Percentiles rank a stretch among this genome's conserved stretches.
phyloP scores from a whole-genome alignment of 2,888 invertebrate genomes.

The Drosophila crucigera region DNA sequence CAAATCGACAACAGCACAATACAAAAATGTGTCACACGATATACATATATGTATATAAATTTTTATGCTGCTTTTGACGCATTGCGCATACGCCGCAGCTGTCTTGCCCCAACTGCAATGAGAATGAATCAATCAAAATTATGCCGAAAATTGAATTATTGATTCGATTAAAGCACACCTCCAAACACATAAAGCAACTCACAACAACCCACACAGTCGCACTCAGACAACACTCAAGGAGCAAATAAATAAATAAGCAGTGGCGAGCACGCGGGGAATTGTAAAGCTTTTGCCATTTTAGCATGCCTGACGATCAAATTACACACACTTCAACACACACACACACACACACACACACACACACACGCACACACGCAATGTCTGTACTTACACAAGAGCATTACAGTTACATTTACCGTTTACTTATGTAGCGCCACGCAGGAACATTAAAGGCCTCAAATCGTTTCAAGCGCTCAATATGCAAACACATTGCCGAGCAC shows the following conservation, averaged over 20 bases:
- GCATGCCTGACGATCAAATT: slow-evolving; percentile 68
- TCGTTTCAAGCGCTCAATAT: slow-evolving; percentile 71
- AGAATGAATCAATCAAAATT: slow-evolving; percentile 72
- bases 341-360: slow-evolving; percentile 29
- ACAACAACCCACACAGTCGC: slow-evolving; percentile 11
- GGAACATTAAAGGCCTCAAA: slow-evolving; percentile 76
- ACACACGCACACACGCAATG: slow-evolving; percentile 19
- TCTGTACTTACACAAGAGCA: slow-evolving; percentile 31
- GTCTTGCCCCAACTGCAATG: slow-evolving; percentile 39
- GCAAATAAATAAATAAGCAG: slow-evolving; percentile 50
- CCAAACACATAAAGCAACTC: slow-evolving; percentile 30
- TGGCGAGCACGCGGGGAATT: slow-evolving; percentile 27
- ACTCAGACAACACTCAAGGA: slow-evolving; percentile 33
- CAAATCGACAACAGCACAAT: slow-evolving; percentile 47
- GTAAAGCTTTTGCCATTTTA: slow-evolving; percentile 38
- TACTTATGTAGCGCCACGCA: slow-evolving; percentile 75
- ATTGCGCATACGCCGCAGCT: slow-evolving; percentile 54
- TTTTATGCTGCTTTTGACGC: slow-evolving; percentile 23
- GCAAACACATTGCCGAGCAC: slow-evolving; percentile 57
- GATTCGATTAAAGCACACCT: slow-evolving; percentile 70
- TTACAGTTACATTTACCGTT: slow-evolving; percentile 61
- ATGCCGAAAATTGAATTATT: slow-evolving; percentile 76
- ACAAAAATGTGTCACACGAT: slow-evolving; percentile 58
- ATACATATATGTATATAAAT: not conserved
- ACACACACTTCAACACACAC: slow-evolving; percentile 51